phyloP scores from a whole-genome alignment of 2,888 invertebrate species.

The Elysia crispata region DNA sequence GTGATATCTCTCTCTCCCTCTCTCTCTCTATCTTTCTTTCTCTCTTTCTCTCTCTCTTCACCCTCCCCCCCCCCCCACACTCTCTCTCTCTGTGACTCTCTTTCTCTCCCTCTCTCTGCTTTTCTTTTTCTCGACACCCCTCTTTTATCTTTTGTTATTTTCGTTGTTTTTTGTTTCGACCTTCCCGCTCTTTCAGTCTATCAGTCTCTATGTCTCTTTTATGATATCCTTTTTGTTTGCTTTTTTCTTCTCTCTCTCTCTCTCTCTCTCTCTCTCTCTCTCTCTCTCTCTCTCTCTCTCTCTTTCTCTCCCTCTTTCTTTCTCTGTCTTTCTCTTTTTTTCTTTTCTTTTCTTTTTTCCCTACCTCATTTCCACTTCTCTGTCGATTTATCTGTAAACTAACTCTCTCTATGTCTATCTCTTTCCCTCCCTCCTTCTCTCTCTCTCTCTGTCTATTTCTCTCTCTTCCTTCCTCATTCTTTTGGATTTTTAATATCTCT shows the following conservation, averaged over 20 bases:
- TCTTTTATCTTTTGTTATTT: not conserved
- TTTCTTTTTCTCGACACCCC: not conserved
- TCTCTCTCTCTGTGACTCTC: constrained; percentile 1
- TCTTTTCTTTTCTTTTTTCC: no score
- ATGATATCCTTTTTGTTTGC: not conserved
- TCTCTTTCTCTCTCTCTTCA: not conserved
- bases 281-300: constrained; percentile 20
- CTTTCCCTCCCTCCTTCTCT: no score
- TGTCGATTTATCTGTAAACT: not conserved
- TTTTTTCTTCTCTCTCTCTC: constrained; percentile 27
- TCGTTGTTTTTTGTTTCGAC: constrained; percentile 27
- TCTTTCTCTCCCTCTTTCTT: not conserved
- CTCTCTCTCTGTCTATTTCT: no score
- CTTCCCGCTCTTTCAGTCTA: constrained; percentile 38
- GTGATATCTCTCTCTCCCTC: not conserved
- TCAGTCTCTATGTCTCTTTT: constrained; percentile 42
- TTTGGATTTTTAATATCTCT: no score
- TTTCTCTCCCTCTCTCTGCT: not conserved
- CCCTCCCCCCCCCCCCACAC: not conserved
- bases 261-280: constrained; percentile 41
- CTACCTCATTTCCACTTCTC: not conserved
- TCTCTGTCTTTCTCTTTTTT: constrained; percentile 33
- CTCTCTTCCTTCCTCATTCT: no score
- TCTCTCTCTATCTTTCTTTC: not conserved
- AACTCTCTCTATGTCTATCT: no score